Evolutionary conservation across 2,888 invertebrate species (phyloP).

Genomic region (Galerucella calmariensis): DNA sequence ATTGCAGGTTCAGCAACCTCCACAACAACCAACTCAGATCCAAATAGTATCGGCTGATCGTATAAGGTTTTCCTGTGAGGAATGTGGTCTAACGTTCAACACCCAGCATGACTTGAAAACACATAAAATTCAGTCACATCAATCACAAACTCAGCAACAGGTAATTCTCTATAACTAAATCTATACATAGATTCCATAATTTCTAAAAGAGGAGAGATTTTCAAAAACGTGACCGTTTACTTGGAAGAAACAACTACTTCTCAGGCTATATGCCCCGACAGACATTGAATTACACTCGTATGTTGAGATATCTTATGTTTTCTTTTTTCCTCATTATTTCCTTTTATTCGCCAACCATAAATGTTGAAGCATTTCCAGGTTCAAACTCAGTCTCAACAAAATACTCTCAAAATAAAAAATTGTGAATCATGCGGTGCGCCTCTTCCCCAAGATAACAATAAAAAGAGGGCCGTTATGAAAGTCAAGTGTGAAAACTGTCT

Average conservation of each 20-base stretch:
- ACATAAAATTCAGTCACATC: slow-evolving; percentile 66
- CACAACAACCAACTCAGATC: slow-evolving; percentile 67
- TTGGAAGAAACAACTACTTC: too few species aligned
- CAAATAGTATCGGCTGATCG: slow-evolving; percentile 71
- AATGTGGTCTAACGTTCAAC: slow-evolving; percentile 63
- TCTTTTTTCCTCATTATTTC: too few species aligned
- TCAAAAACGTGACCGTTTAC: too few species aligned
- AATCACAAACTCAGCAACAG: slow-evolving; percentile 62
- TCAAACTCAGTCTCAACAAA: slow-evolving; percentile 51
- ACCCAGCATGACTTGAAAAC: slow-evolving; percentile 63
- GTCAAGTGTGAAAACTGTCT: slow-evolving; percentile 64
- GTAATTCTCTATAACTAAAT: slow-evolving; percentile 8
- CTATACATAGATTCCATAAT: too few species aligned
- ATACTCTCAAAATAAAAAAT: slow-evolving; percentile 63
- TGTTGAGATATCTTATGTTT: too few species aligned
- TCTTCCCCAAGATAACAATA: slow-evolving; percentile 63
- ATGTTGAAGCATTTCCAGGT: slow-evolving; percentile 57
- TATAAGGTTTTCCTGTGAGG: slow-evolving; percentile 63
- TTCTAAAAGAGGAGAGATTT: too few species aligned
- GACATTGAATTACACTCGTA: too few species aligned
- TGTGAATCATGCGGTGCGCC: slow-evolving; percentile 64
- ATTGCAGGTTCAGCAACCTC: slow-evolving; percentile 58
- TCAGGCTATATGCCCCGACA: too few species aligned
- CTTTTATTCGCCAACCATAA: not conserved
- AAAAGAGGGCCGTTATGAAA: slow-evolving; percentile 65